Evolutionary conservation across 1,140 invertebrate species (phyloP).

Genomic region (Ceratina australensis): DNA sequence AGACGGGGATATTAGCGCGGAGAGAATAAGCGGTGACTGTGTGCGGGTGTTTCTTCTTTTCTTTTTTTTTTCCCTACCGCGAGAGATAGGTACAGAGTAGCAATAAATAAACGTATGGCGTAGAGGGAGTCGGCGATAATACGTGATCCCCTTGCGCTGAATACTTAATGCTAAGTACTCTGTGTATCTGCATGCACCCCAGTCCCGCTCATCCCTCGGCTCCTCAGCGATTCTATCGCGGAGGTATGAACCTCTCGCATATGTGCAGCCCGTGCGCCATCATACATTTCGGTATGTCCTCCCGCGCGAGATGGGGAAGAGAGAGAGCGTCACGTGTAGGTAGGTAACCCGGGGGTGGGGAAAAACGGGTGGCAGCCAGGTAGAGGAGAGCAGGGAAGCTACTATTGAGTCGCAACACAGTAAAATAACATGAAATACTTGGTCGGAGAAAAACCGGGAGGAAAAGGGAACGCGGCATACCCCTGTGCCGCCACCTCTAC

Average conservation of each 20-base stretch:
- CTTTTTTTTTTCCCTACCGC: slow-evolving; percentile 61
- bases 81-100: slow-evolving; percentile 62
- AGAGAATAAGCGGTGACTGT: slow-evolving; percentile 9
- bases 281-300: slow-evolving; percentile 45
- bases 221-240: slow-evolving; percentile 17
- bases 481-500: background rate
- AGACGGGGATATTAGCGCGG: slow-evolving; percentile 1
- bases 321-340: slow-evolving; percentile 53
- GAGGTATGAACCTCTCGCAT: slow-evolving; percentile 17
- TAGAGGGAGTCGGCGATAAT: slow-evolving; percentile 75
- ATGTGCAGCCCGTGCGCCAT: slow-evolving; percentile 40
- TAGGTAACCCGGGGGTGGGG: slow-evolving; percentile 70
- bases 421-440: slow-evolving; percentile 79
- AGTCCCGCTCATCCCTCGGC: slow-evolving; percentile 10
- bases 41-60: no score
- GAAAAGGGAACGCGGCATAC: slow-evolving; percentile 11
- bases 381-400: slow-evolving; percentile 56
- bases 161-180: slow-evolving; percentile 79
- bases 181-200: slow-evolving; percentile 73
- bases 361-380: slow-evolving; percentile 48
- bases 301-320: background rate
- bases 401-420: slow-evolving; percentile 79
- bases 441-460: slow-evolving; percentile 57
- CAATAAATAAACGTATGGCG: slow-evolving; percentile 76
- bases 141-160: slow-evolving; percentile 79